Evolutionary conservation across 2,797 vertebrate genomes (phyloP).

Genomic region (Paedocypris micromegethes): DNA sequence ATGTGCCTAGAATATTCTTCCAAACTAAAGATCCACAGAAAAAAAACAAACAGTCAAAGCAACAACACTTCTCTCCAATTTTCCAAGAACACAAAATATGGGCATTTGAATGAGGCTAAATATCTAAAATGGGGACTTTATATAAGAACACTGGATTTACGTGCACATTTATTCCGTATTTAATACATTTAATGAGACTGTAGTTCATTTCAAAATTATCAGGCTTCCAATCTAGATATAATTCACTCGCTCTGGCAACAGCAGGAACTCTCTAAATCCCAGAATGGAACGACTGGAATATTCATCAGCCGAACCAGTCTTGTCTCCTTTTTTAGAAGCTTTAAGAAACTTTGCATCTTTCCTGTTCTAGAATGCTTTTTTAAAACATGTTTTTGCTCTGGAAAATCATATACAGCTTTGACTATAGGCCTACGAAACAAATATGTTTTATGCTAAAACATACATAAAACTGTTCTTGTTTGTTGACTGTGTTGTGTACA

Average conservation of each 20-base stretch:
- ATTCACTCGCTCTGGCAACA: conserved; percentile 32
- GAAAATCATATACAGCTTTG: too few relatives aligned
- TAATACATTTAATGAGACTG: conserved; percentile 10
- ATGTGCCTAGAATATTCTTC: too few relatives aligned
- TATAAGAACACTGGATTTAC: too few relatives aligned
- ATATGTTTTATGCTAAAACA: too few relatives aligned
- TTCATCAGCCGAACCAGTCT: conserved; percentile 30
- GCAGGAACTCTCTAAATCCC: conserved; percentile 31
- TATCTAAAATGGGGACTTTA: too few relatives aligned
- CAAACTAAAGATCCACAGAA: too few relatives aligned
- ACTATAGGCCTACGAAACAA: too few relatives aligned
- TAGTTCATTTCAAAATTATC: conserved; percentile 39
- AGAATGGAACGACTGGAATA: conserved; percentile 26
- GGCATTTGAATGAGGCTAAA: too few relatives aligned
- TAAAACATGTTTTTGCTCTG: too few relatives aligned
- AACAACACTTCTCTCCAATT: conserved; percentile 53
- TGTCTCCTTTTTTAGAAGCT: conserved; percentile 24
- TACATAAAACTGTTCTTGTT: too few relatives aligned
- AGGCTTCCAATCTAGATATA: conserved; percentile 34
- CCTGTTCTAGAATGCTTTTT: neutral
- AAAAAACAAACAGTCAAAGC: conserved; percentile 61
- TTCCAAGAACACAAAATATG: conserved; percentile 55
- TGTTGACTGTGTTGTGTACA: too few relatives aligned
- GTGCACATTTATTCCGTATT: neutral
- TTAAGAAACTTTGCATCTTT: conserved; percentile 15